phyloP scores from a whole-genome alignment of 2,113 vertebrate species.

The human (Homo sapiens) region DNA sequence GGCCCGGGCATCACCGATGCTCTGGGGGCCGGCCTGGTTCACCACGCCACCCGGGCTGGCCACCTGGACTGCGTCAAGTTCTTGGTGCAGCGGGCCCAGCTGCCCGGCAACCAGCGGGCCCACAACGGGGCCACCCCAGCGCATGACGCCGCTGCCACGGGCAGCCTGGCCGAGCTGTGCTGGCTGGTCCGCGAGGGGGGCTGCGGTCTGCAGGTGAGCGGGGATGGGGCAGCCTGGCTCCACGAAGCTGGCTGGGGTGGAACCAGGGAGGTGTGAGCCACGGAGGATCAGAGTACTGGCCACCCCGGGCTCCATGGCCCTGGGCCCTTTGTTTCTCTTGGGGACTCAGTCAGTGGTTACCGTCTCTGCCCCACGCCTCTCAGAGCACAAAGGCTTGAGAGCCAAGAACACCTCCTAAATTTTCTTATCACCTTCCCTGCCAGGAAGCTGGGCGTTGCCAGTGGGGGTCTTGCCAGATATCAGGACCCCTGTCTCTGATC shows the following conservation, averaged over 20 bases:
- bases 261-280: fast-evolving
- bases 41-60: slow-evolving; percentile 88
- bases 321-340: not conserved
- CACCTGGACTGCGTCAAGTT: slow-evolving; percentile 87
- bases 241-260: fast-evolving
- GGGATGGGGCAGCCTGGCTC: fast-evolving
- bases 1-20: slow-evolving; percentile 77
- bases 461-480: too few relatives aligned
- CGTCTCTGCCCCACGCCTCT: fast-evolving
- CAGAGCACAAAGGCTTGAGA: not conserved
- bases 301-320: not conserved
- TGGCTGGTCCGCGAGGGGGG: slow-evolving; percentile 80
- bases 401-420: not conserved
- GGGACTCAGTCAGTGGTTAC: fast-evolving
- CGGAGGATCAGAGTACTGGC: too few relatives aligned
- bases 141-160: slow-evolving; percentile 89
- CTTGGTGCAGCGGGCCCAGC: slow-evolving; percentile 83
- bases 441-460: not conserved
- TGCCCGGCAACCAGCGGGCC: slow-evolving; percentile 83
- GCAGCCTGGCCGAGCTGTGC: slow-evolving; percentile 80
- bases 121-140: slow-evolving; percentile 88
- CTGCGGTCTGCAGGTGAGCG: slow-evolving; percentile 83
- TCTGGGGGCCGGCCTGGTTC: slow-evolving; percentile 88
- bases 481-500: not conserved
- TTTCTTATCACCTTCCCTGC: not conserved